Base-by-base conservation (phyloP, 2,797 vertebrate genomes). In the Falco berigora region DNA sequence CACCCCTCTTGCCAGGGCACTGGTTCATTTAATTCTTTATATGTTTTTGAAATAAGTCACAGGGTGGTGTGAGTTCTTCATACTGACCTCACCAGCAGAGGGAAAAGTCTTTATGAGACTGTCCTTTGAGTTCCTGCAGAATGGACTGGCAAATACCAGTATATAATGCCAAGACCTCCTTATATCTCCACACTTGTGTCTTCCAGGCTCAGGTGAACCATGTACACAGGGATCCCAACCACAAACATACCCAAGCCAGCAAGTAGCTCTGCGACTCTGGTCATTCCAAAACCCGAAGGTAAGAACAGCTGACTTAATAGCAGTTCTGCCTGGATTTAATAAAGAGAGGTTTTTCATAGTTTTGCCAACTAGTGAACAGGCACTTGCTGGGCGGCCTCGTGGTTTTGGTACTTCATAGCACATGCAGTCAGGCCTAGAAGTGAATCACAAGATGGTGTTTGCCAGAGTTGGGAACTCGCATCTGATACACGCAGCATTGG, bases 351-450 rank as follows among this genome's bases (percentile, higher is more conserved):
- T 58, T 34, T 90, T 20, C 9, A 3, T 47, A 78, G 32, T 71
- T 75, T 55, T 73, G 59, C 59, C n/a, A 72, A 6, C 18, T 14
- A 69, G 77, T 5, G 2, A 81, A 23, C 23, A 23, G 46, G 56
- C 6, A 13, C 62, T 88, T 55, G 2, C 52, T 61, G 58, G 64
- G 36, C 49, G 86, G 40, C 40, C 28, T 64, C 14, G 2, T 47
- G 49, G 6, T 52, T 68, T 3, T 4, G 36, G 44, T 46, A 6
- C 16, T 83, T 50, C 19, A n/a, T 73, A 56, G 56, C 52, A 76
- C 0, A 0, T 42, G 36, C 7, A 28, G 17, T 25, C 7, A n/a
- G 28, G 38, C 32, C 21, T 47, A 47, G n/a, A 47, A 74, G 15
- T 16, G 52, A 46, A 64, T 32, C 7, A 9, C 0, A 10, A 83